Base-by-base conservation (phyloP, 2,888 invertebrate species). In the Cryptus armator region DNA sequence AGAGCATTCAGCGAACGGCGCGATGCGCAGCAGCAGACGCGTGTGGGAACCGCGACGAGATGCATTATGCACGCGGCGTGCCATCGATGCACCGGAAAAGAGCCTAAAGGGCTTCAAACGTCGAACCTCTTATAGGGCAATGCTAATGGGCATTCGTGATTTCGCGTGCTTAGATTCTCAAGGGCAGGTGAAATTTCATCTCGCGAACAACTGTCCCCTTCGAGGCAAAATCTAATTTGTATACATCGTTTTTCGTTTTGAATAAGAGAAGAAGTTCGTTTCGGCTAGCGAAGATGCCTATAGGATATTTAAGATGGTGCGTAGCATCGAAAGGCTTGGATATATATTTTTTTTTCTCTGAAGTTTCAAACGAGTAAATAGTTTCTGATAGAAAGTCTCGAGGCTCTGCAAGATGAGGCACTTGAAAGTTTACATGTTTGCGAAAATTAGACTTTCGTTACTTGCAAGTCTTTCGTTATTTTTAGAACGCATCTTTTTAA, bases 131-230 rank as follows among this genome's bases (percentile, higher is more conserved):
- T 70, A 37, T 66, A 48, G 67, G 81, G 62, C 81, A 81, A 81
- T 77, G 77, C 81, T 90, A 91, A 91, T 90, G 87, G 89, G 86
- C 88, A 87, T 91, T 91, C 91, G 91, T 91, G 91, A 90, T 91
- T 91, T 91, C 89, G 90, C 88, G 91, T 88, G 91, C 89, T 91
- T 91, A 91, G 91, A 91, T 90, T 88, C 86, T 53, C 62, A 83
- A 88, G 81, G 89, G 90, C 91, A 91, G 91, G 91, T 91, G 91
- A 90, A 85, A 86, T 71, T 82, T 64, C 75, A 71, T 70, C 62
- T 16, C 53, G 51, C 59, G 53, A 67, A 82, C 90, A 90, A 91
- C 89, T 91, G 91, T 90, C 90, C 87, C 90, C 91, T 91, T 85
- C 87, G 71, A 91, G 91, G 90, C 91, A 90, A 86, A 90, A 88